Evolutionary conservation across 2,797 vertebrate species (phyloP), one percentile per base, ranked within the genome.

Genomic region (Thripadectes ignobilis): DNA sequence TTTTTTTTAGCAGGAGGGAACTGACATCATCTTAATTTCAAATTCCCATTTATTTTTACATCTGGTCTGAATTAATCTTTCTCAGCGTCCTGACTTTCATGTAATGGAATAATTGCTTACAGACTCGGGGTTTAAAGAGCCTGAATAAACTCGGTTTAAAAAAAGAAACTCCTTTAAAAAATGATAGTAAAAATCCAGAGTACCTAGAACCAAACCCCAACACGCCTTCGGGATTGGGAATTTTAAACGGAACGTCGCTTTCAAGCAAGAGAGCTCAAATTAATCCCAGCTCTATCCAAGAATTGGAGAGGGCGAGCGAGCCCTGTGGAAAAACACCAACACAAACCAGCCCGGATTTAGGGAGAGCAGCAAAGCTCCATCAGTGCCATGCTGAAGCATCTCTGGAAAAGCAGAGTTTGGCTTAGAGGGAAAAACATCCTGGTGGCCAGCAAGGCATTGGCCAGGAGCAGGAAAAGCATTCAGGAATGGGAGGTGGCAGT

Each of bases 1-100:
- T 61, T 92, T 92, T 85, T 93, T 81, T 85, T 88, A 92, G 85
- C 88, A 92, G 94, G 95, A 96, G 96, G 94, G 97, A 96, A 96
- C 97, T 98, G 98, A 98, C 97, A 98, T 98, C 98, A 98, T 98
- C 97, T 94, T 93, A 96, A 98, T 95, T 97, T 97, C 94, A 97
- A 97, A 98, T 97, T 96, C 97, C 91, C 96, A 97, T 97, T 97
- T 97, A 97, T 98, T 98, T 98, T 97, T 96, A 97, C 98, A 98
- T 98, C 98, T 98, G 98, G 97, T 98, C 96, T 97, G 97, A 98
- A 98, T 98, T 98, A 98, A 96, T 97, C 96, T 97, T 96, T 96
- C 96, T 89, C 96, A 97, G 97, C 92, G 90, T 96, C 58, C 93
- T 94, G 96, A 95, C 97, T 98, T 98, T 97, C 97, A 97, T 97